Percentiles rank a stretch among this genome's conserved stretches.
Evolutionary conservation across 1,140 invertebrate species (phyloP).

Genomic region (Belonocnema kinseyi): DNA sequence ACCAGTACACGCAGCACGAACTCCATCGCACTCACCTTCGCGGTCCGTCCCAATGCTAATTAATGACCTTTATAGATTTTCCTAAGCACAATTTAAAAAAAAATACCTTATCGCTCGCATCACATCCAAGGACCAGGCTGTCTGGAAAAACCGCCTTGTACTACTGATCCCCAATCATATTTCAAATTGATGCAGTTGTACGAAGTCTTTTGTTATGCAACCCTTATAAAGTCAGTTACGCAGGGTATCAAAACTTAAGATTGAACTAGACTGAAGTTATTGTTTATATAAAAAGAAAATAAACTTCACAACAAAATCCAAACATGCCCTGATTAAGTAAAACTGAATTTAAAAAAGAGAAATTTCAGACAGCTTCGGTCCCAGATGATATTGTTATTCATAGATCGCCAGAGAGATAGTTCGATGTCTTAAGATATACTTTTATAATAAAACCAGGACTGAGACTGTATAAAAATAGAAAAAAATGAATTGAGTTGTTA

Average conservation of each 20-base stretch:
- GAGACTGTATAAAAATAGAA: too few species aligned
- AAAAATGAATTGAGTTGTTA: too few species aligned
- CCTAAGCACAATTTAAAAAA: slow-evolving; percentile 44
- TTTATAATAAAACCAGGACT: too few species aligned
- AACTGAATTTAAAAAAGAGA: background rate
- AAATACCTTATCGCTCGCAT: slow-evolving; percentile 31
- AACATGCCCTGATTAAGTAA: background rate
- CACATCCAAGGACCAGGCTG: slow-evolving; percentile 13
- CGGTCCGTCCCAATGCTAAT: slow-evolving; percentile 76
- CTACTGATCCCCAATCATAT: background rate
- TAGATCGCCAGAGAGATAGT: background rate
- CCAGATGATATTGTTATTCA: background rate
- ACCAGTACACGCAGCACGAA: slow-evolving; percentile 76
- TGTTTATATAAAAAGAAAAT: too few species aligned
- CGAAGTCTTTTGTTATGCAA: background rate
- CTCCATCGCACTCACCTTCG: slow-evolving; percentile 80
- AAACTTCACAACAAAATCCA: too few species aligned
- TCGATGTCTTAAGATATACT: too few species aligned
- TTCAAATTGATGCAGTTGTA: background rate
- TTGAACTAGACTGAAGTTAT: too few species aligned
- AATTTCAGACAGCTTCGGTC: slow-evolving; percentile 6
- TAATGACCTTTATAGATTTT: slow-evolving; percentile 52
- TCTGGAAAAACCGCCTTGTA: slow-evolving; percentile 29
- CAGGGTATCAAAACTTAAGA: too few species aligned
- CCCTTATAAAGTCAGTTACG: background rate